A percentile compares a stretch with the other conserved stretches of the same genome.
Evolutionary conservation across 2,113 vertebrate species (phyloP).

Genomic region (Ochotona princeps): DNA sequence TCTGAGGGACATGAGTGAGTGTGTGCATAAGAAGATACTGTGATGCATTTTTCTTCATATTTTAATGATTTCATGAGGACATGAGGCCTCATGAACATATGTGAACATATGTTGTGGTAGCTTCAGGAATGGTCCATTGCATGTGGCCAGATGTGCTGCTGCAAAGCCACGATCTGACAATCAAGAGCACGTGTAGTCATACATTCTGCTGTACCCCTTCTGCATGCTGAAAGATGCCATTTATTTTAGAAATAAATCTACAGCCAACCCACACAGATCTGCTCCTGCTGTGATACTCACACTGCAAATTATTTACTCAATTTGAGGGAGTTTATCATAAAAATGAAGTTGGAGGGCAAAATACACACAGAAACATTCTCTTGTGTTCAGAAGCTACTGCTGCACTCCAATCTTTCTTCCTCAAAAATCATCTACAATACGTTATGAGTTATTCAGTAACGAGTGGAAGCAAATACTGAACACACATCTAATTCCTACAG

Average conservation of each 20-base stretch:
- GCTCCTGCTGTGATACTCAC: conserved; percentile 59
- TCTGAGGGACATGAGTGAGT: not conserved
- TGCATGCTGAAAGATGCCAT: conserved; percentile 70
- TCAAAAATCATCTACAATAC: conserved; percentile 29
- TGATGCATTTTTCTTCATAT: not conserved
- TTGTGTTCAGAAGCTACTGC: conserved; percentile 2
- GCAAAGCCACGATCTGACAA: not conserved
- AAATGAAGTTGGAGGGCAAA: conserved; percentile 37
- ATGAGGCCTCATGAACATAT: not conserved
- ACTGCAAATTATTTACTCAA: conserved; percentile 68
- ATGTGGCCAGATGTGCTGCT: not conserved
- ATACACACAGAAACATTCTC: conserved; percentile 21
- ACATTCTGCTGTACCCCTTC: not conserved
- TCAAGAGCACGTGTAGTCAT: not conserved
- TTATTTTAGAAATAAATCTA: conserved; percentile 67
- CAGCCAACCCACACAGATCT: conserved; percentile 63
- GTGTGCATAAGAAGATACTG: not conserved
- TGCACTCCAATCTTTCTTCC: conserved; percentile 5
- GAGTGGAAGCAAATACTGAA: conserved; percentile 16
- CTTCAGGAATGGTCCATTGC: not conserved
- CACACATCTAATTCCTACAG: not conserved
- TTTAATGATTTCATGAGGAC: not conserved
- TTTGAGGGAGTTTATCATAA: conserved; percentile 59
- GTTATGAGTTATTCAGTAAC: conserved; percentile 19
- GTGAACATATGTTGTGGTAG: not conserved